Evolutionary conservation across 2,888 invertebrate genomes (phyloP), one percentile per base, ranked within the genome.

Genomic region (Paralinhomoeus sp.): DNA sequence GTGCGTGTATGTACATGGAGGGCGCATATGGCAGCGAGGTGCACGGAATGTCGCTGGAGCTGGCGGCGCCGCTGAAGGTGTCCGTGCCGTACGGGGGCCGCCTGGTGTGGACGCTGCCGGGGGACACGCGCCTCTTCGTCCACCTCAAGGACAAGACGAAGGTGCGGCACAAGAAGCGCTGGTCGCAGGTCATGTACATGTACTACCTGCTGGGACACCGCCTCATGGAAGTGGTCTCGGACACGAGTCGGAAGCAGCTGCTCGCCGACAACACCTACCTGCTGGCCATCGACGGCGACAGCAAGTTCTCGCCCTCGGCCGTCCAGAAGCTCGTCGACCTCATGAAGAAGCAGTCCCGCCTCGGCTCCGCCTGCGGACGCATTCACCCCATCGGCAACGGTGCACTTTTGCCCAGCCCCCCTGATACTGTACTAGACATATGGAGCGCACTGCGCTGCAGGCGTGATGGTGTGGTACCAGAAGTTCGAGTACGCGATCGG

Each of bases 181-280:
- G 85, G 85, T 83, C 83, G 41, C 85, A 85, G 72, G 63, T 65
- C 22, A 84, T 84, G 83, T 84, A 84, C 65, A 83, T 84, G 83
- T 84, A 83, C 65, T 84, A 82, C 58, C 69, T 84, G 51, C 69
- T 84, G 34, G 83, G 83, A 0, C 76, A 77, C 60, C 75, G 76
- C 47, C 71, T 80, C 41, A 78, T 78, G 75, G 75, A 76, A 53
- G 58, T 73, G 52, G 66, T 71, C 3, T 68, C 58, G 38, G 61
- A 62, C 45, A 34, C 42, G 69, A 17, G 71, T 72, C 44, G 67
- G 71, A 44, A 76, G 12, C 55, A 57, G 45, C 49, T 54, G 18
- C 52, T 57, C 45, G 77, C 79, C 0, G 75, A 79, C 61, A 81
- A 82, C 63, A 83, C 82, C 0, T 84, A 73, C 56, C 66, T 84